Evolutionary conservation across 1,140 invertebrate species (phyloP).

Genomic region (Ooceraea biroi): DNA sequence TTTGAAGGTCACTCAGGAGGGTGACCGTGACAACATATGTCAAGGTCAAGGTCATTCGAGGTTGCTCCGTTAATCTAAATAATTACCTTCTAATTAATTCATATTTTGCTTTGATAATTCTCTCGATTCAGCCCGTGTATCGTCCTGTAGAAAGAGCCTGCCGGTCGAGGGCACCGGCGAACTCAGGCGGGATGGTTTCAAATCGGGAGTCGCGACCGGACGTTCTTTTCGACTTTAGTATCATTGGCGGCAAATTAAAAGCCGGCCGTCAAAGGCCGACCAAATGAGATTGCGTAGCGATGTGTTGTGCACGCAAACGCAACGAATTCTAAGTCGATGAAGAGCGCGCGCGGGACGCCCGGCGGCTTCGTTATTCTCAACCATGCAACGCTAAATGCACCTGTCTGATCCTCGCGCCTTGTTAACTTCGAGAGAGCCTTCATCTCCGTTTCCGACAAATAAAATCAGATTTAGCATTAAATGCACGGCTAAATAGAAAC

Average conservation of each 20-base stretch:
- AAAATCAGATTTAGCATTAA: slow-evolving; percentile 14
- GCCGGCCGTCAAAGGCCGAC: slow-evolving; percentile 66
- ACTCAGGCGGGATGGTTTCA: neutral
- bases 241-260: slow-evolving; percentile 77
- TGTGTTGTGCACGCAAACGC: slow-evolving; percentile 52
- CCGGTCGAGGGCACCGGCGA: neutral
- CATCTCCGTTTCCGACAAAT: slow-evolving; percentile 18
- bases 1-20: no score
- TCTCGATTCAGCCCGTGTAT: neutral
- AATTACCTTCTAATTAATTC: no score
- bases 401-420: neutral
- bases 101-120: neutral
- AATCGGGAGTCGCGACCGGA: slow-evolving; percentile 28
- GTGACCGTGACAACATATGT: no score
- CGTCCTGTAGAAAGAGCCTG: slow-evolving; percentile 11
- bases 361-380: slow-evolving; percentile 8
- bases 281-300: slow-evolving; percentile 69
- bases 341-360: neutral
- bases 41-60: no score
- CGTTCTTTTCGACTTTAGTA: slow-evolving; percentile 72
- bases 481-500: slow-evolving; percentile 1
- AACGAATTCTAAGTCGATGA: slow-evolving; percentile 60
- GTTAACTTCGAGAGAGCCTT: slow-evolving; percentile 21
- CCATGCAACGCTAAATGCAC: slow-evolving; percentile 11
- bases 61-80: no score